Base-by-base conservation (phyloP, 1,140 invertebrate species). In the Dryas iulia region DNA sequence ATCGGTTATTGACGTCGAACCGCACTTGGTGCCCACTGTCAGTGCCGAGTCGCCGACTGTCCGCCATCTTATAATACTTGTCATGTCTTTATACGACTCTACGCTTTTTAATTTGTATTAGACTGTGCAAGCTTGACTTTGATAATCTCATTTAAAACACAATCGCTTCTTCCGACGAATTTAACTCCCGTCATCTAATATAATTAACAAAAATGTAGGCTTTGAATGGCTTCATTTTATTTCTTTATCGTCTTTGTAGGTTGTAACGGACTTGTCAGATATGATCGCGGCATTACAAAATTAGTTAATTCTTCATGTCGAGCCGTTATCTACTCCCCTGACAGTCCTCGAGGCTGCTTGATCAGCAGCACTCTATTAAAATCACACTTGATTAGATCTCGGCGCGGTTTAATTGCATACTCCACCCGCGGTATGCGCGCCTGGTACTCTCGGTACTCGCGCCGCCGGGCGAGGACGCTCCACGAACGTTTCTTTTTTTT, bases 321-420 rank as follows among this genome's bases (percentile, higher is more conserved):
- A 53, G 67, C 66, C 59, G 59, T 66, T 74, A 74, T 74, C 72
- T 68, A 69, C 66, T 72, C 54, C 60, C 21, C 59, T 69, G 70
- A 71, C 64, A 70, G 54, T 59, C 21, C 64, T 31, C 39, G 65
- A 66, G 31, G 30, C 68, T 69, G 74, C 69, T 81, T 60, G 61
- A 76, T 77, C 74, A 77, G 71, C 78, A 78, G 78, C 77, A 79
- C 76, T 81, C 81, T 84, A 86, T 85, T 86, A 86, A 83, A 87
- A 87, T 86, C 81, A 82, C 82, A 83, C 82, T 86, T 86, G 86
- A 87, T 87, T 84, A 86, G 76, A 85, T 88, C 81, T 82, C 72
- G 69, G 77, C 64, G 79, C 76, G 71, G 76, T 83, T 84, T 84
- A 86, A 86, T 86, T 89, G 83, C 81, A 81, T 76, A 79, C 81